Conservation (phyloP, 2,888 invertebrate genomes). For the Diabrotica balteata region DNA sequence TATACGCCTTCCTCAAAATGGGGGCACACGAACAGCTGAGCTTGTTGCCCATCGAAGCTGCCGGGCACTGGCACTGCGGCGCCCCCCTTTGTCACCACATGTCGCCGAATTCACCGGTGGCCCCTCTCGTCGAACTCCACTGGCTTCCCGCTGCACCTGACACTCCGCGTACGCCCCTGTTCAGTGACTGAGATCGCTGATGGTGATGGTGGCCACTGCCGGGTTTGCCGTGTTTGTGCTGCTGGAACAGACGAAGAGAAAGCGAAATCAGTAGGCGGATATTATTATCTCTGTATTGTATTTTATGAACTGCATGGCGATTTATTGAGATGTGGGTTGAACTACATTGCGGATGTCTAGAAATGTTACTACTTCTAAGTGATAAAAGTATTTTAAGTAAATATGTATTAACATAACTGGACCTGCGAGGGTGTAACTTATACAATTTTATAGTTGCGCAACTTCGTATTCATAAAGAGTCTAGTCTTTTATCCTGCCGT, state of each 20-base stretch:
- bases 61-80: slow-evolving; percentile 65
- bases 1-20: slow-evolving; percentile 94
- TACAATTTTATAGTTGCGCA: too few relatives aligned
- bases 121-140: slow-evolving; percentile 56
- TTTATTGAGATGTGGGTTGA: too few relatives aligned
- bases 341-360: too few relatives aligned
- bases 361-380: too few relatives aligned
- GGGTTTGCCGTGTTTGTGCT: slow-evolving; percentile 64
- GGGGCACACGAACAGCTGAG: slow-evolving; percentile 97
- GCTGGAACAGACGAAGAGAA: slow-evolving; percentile 61
- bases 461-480: too few relatives aligned
- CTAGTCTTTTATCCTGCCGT: too few relatives aligned
- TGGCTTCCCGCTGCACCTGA: slow-evolving; percentile 43
- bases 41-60: slow-evolving; percentile 93
- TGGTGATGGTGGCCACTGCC: slow-evolving; percentile 60
- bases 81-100: slow-evolving; percentile 72
- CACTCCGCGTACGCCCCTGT: slow-evolving; percentile 66
- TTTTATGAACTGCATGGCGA: too few relatives aligned
- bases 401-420: too few relatives aligned
- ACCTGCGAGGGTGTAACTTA: too few relatives aligned
- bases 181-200: slow-evolving; percentile 79
- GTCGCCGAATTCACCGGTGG: slow-evolving; percentile 59
- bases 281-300: slow-evolving; percentile 1
- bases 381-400: too few relatives aligned
- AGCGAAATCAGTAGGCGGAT: slow-evolving; percentile 9